phyloP scores from a whole-genome alignment of 2,888 invertebrate species.

The Cybosia mesomella region DNA sequence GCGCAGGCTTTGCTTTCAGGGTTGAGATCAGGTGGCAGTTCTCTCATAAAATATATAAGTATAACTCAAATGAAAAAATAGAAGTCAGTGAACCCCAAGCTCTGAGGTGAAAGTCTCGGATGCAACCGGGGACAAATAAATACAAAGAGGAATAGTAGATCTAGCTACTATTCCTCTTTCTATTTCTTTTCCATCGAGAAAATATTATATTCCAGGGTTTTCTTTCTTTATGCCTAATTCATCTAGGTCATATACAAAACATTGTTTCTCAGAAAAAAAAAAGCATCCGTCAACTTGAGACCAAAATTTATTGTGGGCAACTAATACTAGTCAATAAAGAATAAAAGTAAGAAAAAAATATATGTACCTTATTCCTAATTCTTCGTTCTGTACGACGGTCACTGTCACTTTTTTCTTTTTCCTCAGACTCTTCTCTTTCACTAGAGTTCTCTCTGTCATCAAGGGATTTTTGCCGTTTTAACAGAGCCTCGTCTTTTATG shows the following conservation, averaged over 20 bases:
- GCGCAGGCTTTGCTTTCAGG: not conserved
- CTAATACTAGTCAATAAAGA: conserved; percentile 15
- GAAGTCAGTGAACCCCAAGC: too few relatives aligned
- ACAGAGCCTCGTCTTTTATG: conserved; percentile 69
- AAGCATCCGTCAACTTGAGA: not conserved
- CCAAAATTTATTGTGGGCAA: conserved; percentile 7
- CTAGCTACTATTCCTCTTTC: too few relatives aligned
- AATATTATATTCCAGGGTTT: not conserved
- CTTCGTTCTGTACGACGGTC: conserved; percentile 88
- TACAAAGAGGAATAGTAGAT: too few relatives aligned
- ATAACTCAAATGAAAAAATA: too few relatives aligned
- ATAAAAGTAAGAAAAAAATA: not conserved
- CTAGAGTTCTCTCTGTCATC: conserved; percentile 86
- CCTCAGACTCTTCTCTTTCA: conserved; percentile 85
- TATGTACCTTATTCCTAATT: conserved; percentile 88
- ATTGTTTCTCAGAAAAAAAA: not conserved
- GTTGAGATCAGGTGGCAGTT: too few relatives aligned
- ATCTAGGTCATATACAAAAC: not conserved
- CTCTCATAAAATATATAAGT: too few relatives aligned
- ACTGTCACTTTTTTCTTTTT: conserved; percentile 82
- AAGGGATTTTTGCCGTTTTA: conserved; percentile 86
- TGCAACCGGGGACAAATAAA: too few relatives aligned
- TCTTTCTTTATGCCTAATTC: too few relatives aligned
- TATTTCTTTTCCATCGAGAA: not conserved
- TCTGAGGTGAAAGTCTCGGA: too few relatives aligned